Evolutionary conservation across 2,888 invertebrate genomes (phyloP).

Genomic region (Lasioglossum leucozonium): DNA sequence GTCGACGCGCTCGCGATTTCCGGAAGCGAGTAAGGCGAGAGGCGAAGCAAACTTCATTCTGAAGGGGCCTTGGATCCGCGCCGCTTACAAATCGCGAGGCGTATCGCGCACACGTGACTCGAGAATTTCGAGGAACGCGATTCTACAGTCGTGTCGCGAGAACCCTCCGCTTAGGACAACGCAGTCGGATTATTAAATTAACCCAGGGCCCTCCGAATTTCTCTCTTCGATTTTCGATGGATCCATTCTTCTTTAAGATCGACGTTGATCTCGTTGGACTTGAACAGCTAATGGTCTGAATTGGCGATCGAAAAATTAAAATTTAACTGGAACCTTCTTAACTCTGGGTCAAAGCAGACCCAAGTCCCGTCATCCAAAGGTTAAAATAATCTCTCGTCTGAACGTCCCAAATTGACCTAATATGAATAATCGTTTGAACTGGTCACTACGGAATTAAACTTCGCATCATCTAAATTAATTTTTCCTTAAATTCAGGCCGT

Average conservation of each 20-base stretch:
- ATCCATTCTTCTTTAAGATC: neutral
- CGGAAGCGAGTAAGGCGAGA: conserved; percentile 66
- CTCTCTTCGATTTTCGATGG: no score
- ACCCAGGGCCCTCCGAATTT: neutral
- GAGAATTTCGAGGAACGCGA: conserved; percentile 46
- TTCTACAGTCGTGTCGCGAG: neutral
- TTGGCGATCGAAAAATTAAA: no score
- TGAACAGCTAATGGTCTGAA: neutral
- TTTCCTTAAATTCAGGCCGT: no score
- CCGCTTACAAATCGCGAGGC: conserved; percentile 53
- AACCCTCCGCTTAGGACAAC: neutral
- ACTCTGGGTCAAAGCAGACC: neutral
- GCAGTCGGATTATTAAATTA: neutral
- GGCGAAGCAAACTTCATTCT: conserved; percentile 56
- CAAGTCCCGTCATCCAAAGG: neutral
- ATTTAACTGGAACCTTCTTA: neutral
- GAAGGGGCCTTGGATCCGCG: conserved; percentile 37
- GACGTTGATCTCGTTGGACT: neutral
- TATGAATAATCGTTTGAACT: neutral
- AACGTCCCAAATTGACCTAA: neutral
- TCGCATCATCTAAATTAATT: no score
- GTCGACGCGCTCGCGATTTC: conserved; percentile 68
- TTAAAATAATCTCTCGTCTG: neutral
- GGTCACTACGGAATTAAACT: neutral
- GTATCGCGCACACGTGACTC: conserved; percentile 48